Conservation (phyloP, 2,113 vertebrate genomes). For the Coryphaenoides rupestris region DNA sequence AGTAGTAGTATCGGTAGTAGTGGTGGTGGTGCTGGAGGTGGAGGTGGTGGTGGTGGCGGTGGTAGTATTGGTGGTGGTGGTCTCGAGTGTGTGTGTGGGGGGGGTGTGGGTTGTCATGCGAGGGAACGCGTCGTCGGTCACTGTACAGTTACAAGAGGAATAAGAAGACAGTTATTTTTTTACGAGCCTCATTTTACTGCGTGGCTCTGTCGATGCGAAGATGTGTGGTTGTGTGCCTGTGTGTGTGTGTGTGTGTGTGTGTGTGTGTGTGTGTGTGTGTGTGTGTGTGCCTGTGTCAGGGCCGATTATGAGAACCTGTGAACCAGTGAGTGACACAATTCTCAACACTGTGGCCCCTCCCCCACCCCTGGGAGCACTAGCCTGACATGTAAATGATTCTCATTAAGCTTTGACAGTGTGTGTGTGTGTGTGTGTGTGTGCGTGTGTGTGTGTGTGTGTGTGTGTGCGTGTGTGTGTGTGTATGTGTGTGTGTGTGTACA, state of each 20-base stretch:
- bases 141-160: slow-evolving; percentile 28
- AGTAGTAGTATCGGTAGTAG: too few species aligned
- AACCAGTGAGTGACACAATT: slow-evolving; percentile 74
- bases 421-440: slow-evolving; percentile 33
- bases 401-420: slow-evolving; percentile 64
- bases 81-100: too few species aligned
- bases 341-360: slow-evolving; percentile 70
- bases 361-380: slow-evolving; percentile 66
- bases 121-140: slow-evolving; percentile 39
- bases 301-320: slow-evolving; percentile 72
- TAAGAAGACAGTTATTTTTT: too few species aligned
- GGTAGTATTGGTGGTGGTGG: too few species aligned
- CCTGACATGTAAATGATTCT: slow-evolving; percentile 73
- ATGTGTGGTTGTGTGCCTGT: slow-evolving; percentile 3
- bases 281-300: slow-evolving; percentile 42
- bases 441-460: neutral
- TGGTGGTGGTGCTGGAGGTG: too few species aligned
- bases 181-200: neutral
- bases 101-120: neutral
- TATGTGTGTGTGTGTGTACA: slow-evolving; percentile 26
- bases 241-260: slow-evolving; percentile 24
- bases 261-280: neutral
- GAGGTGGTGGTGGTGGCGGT: too few species aligned
- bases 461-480: slow-evolving; percentile 1
- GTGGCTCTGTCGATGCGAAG: neutral